phyloP scores from a whole-genome alignment of 2,113 vertebrate genomes.

The Hipposideros armiger region DNA sequence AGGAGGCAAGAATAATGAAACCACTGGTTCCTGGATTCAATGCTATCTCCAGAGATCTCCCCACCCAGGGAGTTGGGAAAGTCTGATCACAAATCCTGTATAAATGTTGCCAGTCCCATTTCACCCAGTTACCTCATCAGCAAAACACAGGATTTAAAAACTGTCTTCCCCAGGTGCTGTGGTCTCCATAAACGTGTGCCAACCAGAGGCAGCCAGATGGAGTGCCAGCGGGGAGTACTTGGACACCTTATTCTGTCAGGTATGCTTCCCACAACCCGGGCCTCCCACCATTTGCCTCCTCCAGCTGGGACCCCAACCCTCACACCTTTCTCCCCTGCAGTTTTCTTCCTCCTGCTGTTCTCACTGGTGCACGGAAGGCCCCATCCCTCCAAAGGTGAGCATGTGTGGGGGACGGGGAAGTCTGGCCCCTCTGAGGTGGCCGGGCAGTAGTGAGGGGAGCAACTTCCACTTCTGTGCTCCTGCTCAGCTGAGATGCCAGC shows the following conservation, averaged over 20 bases:
- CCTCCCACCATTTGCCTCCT: background rate
- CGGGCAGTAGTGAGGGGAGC: background rate
- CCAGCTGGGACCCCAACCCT: background rate
- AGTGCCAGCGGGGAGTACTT: accelerated
- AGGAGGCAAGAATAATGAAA: background rate
- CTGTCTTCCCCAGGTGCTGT: background rate
- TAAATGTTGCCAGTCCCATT: too few relatives aligned
- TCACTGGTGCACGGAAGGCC: accelerated
- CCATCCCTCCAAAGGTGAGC: background rate
- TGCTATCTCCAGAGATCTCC: too few relatives aligned
- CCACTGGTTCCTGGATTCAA: too few relatives aligned
- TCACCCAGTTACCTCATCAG: background rate
- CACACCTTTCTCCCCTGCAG: background rate
- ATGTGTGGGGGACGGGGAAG: background rate
- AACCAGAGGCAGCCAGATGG: background rate
- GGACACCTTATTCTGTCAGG: background rate
- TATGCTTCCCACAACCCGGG: background rate
- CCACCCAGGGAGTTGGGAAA: background rate
- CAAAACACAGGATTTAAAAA: background rate
- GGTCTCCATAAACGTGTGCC: accelerated
- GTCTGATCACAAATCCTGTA: background rate
- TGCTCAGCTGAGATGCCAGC: background rate
- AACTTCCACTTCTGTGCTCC: background rate
- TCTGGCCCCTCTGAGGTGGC: background rate
- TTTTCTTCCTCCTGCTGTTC: background rate